A percentile compares a stretch with the other conserved stretches of the same genome.
Evolutionary conservation across 2,797 vertebrate species (phyloP).

Genomic region (Lycodopsis pacificus): DNA sequence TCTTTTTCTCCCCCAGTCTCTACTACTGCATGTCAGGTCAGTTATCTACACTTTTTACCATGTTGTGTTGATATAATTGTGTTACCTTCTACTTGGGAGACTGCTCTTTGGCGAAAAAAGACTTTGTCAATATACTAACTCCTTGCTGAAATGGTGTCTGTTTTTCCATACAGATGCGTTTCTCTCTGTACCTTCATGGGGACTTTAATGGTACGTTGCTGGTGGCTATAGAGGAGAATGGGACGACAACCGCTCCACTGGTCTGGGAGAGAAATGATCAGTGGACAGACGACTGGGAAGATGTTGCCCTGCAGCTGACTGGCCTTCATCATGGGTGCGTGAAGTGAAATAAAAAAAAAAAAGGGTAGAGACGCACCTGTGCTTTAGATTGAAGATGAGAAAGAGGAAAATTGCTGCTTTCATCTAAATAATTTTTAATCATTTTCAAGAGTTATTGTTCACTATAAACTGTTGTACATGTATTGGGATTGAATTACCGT

Average conservation of each 20-base stretch:
- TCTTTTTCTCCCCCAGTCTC: conserved; percentile 82
- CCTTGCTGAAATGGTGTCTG: background rate
- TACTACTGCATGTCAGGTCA: conserved; percentile 85
- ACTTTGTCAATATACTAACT: background rate
- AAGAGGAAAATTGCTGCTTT: background rate
- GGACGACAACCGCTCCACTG: conserved; percentile 56
- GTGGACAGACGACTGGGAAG: conserved; percentile 87
- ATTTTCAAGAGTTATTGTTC: background rate
- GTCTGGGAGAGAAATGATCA: conserved; percentile 85
- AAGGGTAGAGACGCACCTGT: background rate
- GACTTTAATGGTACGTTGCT: conserved; percentile 88
- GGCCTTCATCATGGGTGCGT: conserved; percentile 80
- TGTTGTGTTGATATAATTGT: background rate
- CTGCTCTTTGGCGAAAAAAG: background rate
- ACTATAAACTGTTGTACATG: background rate
- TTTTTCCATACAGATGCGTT: conserved; percentile 83
- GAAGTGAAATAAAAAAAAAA: background rate
- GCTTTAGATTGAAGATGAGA: background rate
- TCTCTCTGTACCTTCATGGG: conserved; percentile 88
- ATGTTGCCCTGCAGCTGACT: conserved; percentile 85
- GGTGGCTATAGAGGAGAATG: conserved; percentile 84
- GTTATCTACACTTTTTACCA: background rate
- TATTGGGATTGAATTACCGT: background rate
- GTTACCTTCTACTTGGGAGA: background rate
- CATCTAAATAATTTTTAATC: background rate